Evolutionary conservation across 37 sponge, comb jelly and placozoan genomes (phyloP), one percentile per base, ranked within the genome.

Genomic region (Diacarnus erythraeanus): DNA sequence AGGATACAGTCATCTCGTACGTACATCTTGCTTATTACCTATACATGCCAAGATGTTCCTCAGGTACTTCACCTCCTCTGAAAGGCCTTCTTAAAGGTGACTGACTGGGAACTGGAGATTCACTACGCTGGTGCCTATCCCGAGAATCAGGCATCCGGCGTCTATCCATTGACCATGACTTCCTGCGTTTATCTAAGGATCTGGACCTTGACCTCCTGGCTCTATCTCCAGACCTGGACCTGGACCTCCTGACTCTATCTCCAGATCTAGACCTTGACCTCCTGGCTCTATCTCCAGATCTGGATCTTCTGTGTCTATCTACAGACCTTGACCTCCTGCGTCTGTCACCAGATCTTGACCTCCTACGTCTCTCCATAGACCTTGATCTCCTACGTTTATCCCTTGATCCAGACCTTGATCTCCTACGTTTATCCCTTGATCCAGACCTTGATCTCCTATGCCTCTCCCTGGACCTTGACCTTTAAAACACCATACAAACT

Each of bases 381-480:
- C 71, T 44, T 17, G 69, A 51, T 67, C 69, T 6, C 9, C 42
- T 71, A 22, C 76, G 54, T 2, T 42, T 71, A 21, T 75, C 58
- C 0, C 58, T 38, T 34, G 47, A 80, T 23, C 90, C 17, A 5
- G 86, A 81, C 77, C 80, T 54, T 29, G 86, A 81, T 71, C 80
- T 54, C 38, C 75, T 10, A 10, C 44, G 73, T 38, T 84, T 41
- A 0, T 66, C 69, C 57, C 86, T 80, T 42, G 68, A 58, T n/a
- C 77, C 51, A 44, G 74, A 80, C 29, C 85, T 65, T 60, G 21
- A 12, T 47, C 74, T 59, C 21, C 77, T 64, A 58, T 21, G 69
- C 36, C 69, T 69, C 69, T 69, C 69, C 69, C 69, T 69, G 34
- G 56, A n/a, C 69, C 44, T 12, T 15, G 51, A 47, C 51, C 51